Conservation (phyloP, 2,113 vertebrate species). For the Laticauda laticaudata region DNA sequence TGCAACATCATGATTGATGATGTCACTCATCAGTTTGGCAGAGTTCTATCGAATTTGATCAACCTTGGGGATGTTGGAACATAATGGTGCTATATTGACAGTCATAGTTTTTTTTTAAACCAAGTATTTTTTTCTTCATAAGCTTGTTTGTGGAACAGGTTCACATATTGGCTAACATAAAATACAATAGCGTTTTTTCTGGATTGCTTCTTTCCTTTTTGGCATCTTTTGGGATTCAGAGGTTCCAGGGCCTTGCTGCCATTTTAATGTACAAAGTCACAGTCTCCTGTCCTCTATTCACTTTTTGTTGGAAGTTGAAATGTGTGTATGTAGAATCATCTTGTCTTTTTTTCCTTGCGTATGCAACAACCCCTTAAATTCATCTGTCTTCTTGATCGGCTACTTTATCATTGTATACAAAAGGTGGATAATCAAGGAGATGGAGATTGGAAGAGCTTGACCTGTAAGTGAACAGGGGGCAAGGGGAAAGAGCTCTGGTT, state of each 20-base stretch:
- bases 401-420: conserved; percentile 10
- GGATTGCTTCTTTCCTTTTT: neutral
- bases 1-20: neutral
- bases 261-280: neutral
- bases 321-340: too few species aligned
- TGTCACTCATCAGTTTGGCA: conserved; percentile 9
- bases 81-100: neutral
- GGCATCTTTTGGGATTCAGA: neutral
- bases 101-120: neutral
- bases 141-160: neutral
- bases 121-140: neutral
- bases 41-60: neutral
- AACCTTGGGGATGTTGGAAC: neutral
- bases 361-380: neutral
- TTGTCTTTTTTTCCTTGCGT: neutral
- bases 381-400: conserved; percentile 13
- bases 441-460: conserved; percentile 17
- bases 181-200: too few species aligned
- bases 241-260: neutral
- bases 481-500: conserved; percentile 2
- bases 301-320: neutral
- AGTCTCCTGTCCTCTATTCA: neutral
- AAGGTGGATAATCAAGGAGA: conserved; percentile 8
- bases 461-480: neutral
- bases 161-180: neutral